phyloP scores from a whole-genome alignment of 2,797 vertebrate species.

The Coendou prehensilis region DNA sequence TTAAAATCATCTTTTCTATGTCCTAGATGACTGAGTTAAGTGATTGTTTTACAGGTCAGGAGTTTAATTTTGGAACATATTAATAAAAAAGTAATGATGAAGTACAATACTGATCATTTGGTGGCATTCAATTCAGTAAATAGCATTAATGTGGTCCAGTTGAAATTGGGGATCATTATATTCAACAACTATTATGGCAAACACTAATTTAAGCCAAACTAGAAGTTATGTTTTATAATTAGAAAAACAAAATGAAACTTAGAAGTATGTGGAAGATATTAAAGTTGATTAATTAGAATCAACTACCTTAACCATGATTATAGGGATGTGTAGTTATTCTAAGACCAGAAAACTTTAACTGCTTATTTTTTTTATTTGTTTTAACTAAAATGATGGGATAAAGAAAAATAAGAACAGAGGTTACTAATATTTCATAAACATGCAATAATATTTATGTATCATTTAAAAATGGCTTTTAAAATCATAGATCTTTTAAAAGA shows the following conservation, averaged over 20 bases:
- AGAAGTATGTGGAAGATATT: neutral
- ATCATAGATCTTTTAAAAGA: neutral
- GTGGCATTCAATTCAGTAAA: neutral
- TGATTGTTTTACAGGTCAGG: neutral
- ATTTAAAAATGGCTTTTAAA: neutral
- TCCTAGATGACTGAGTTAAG: neutral
- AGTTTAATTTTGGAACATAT: neutral
- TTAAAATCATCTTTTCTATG: neutral
- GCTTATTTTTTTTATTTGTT: neutral
- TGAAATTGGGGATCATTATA: neutral
- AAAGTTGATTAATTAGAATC: neutral
- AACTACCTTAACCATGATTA: neutral
- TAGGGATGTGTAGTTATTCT: neutral
- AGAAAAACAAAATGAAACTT: neutral
- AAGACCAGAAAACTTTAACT: neutral
- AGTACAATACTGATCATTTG: no score
- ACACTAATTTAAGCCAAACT: neutral
- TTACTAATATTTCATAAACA: neutral
- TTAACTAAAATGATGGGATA: neutral
- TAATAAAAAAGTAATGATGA: neutral
- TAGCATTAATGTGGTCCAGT: neutral
- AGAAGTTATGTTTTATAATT: neutral
- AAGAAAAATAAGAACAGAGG: neutral
- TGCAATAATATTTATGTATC: neutral
- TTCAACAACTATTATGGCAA: neutral